Base-by-base conservation (phyloP, 2,113 vertebrate genomes). In the Lepisosteus osseus region DNA sequence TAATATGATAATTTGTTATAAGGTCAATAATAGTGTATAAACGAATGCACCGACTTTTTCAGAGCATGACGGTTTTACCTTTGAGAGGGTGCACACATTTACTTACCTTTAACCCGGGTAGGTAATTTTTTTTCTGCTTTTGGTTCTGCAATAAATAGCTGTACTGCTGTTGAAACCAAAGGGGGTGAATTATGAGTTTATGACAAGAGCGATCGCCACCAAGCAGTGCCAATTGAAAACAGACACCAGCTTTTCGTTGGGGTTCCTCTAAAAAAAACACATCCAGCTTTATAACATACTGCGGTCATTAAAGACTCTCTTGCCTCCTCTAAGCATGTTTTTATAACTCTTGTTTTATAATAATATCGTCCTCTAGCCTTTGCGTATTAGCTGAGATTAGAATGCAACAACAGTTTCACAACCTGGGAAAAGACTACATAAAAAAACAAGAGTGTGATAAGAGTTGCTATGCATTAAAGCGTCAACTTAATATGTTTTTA, bases 211-310 rank as follows among this genome's bases (percentile, higher is more conserved):
- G 54, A 70, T 61, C 45, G 47, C 59, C 8, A 51, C 57, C 61
- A 43, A 64, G 45, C 15, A 65, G 56, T 61, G 44, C 54, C 65
- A 75, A 71, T 55, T 72, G 61, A 63, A 75, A 75, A 72, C 69
- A 75, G 74, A 64, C 62, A 61, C 59, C 29, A 9, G 61, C 57
- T 61, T 67, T 51, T 45, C 66, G 44, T 67, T 57, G 51, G 69
- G 69, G 44, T 71, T 69, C 56, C 43, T 45, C 57, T 17, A 2
- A n/a, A 41, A 70, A 47, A 70, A 15, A 62, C 14, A 12, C 12
- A 40, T 15, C 12, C 11, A 11, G 45, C 41, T 71, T 54, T 14
- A 67, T 15, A 67, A 3, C 47, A 17, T 47, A 61, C 70, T 65
- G 70, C 29, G 64, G 42, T 51, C 47, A 51, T 51, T 66, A 1